Evolutionary conservation across 2,888 invertebrate species (phyloP), one percentile per base, ranked within the genome.

Genomic region (Ariolimax columbianus): DNA sequence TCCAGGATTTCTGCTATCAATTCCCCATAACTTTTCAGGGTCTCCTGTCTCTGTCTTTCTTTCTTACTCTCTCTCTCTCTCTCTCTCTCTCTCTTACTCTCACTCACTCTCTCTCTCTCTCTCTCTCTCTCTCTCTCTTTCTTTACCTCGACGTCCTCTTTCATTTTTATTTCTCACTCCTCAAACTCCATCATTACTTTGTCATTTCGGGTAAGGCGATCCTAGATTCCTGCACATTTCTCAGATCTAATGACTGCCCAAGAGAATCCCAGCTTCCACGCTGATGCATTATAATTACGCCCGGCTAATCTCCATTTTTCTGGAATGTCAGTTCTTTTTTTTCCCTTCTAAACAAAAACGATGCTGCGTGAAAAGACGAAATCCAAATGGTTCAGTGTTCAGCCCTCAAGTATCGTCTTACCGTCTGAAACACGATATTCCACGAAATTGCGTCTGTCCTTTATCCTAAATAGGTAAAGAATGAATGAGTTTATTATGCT

Each of bases 211-310:
- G 51, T 51, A 47, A 51, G n/a, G 7, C 51, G 75, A 75, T 75
- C 75, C 51, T 11, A 33, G 33, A 0, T 51, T 75, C 33, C 51
- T 30, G 51, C 75, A 30, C 47, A 47, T 75, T 51, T 33, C 19
- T 75, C 75, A 75, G 51, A 33, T 51, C 51, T 75, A 75, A 75
- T 75, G 51, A 51, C 36, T 51, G 7, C 51, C 73, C 47, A 17
- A 0, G 75, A 75, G 51, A 33, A 36, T 30, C 30, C 51, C 33
- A 23, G 33, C 30, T 33, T 43, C 51, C 75, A 75, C 51, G 33
- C 75, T 75, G 51, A 51, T 75, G 75, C 75, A 47, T 51, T 51
- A 51, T 75, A 75, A 75, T 75, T 75, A 75, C 30, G 47, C 23
- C 19, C 6, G 23, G 51, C 17, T 75, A 51, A 75, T 51, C 19